Base-by-base conservation (phyloP, 1,140 invertebrate genomes). In the Hermetia illucens region DNA sequence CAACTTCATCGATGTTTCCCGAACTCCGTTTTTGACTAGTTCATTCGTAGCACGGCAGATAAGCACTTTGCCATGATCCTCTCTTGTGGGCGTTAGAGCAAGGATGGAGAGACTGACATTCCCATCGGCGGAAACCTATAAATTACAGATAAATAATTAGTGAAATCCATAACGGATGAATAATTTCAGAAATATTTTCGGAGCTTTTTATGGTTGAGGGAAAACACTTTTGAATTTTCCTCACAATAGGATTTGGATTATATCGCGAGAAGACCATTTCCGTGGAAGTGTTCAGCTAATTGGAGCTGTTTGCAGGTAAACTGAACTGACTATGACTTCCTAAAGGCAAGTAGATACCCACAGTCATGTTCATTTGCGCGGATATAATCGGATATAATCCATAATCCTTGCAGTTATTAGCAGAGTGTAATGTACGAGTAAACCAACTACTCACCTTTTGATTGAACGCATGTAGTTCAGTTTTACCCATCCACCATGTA, bases 1-100 rank as follows among this genome's bases (percentile, higher is more conserved):
- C 5, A 91, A 63, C 40, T 74, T 79, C 66, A 85, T 75, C 38
- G 74, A 74, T 47, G 80, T 79, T 53, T 90, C 83, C 37, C 79
- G 70, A 19, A 74, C 69, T 9, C 77, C 75, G 31, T 70, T 71
- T 46, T 76, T 73, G 15, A 89, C 71, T 25, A 75, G 69, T 1
- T 72, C 62, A 61, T 91, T 90, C 42, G 83, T 79, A 0, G 85
- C 86, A 43, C 80, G 70, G 53, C 88, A 92, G 21, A 75, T 78
- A 10, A 92, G 63, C 20, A 72, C 61, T 53, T 79, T 78, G 12
- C 76, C 79, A 53, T 89, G 81, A 61, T 92, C 82, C 24, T 71
- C 65, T 50, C 80, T 68, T 0, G 70, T 74, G 2, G 85, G 83
- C 5, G 70, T 74, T 55, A 89, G 79, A 10, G 70, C 69, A 6